These are phyloP conservation scores for Maniola hyperantus DNA, from an alignment of 2,888 invertebrate species.

Conservation along the genomic window DNA sequence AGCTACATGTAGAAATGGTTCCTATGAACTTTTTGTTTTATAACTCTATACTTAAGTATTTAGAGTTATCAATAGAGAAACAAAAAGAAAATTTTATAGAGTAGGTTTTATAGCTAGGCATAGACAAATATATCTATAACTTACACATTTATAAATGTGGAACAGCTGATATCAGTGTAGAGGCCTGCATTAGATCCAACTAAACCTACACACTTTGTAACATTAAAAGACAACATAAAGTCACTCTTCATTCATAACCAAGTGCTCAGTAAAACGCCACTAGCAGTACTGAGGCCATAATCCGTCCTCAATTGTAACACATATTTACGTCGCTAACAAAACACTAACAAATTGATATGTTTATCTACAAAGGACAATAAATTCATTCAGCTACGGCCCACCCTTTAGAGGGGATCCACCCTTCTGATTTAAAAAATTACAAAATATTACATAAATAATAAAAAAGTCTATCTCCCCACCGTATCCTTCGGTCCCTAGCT, in stretches of 20 bases:
- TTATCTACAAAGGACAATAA: constrained; percentile 80
- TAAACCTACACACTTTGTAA: constrained; percentile 14
- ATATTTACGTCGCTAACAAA: constrained; percentile 75
- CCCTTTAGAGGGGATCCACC: constrained; percentile 81
- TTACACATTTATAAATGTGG: background rate
- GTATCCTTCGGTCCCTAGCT: constrained; percentile 51
- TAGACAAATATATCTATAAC: no score
- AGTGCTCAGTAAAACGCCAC: constrained; percentile 62
- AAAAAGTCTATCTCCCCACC: constrained; percentile 55
- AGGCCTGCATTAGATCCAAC: background rate
- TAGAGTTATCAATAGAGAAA: background rate
- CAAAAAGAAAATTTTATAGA: background rate
- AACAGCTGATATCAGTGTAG: background rate
- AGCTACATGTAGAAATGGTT: no score
- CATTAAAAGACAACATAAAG: constrained; percentile 30
- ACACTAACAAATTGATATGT: constrained; percentile 82
- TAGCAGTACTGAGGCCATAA: constrained; percentile 62
- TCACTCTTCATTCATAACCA: constrained; percentile 55
- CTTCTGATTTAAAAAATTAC: constrained; percentile 79
- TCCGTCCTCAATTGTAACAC: constrained; percentile 68
- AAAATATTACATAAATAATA: constrained; percentile 81
- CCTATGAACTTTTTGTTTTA: no score
- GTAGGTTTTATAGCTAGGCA: no score
- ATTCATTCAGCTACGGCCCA: constrained; percentile 75
- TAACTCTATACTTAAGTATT: no score